Evolutionary conservation across 2,113 vertebrate species (phyloP).

Genomic region (Microtus pennsylvanicus): DNA sequence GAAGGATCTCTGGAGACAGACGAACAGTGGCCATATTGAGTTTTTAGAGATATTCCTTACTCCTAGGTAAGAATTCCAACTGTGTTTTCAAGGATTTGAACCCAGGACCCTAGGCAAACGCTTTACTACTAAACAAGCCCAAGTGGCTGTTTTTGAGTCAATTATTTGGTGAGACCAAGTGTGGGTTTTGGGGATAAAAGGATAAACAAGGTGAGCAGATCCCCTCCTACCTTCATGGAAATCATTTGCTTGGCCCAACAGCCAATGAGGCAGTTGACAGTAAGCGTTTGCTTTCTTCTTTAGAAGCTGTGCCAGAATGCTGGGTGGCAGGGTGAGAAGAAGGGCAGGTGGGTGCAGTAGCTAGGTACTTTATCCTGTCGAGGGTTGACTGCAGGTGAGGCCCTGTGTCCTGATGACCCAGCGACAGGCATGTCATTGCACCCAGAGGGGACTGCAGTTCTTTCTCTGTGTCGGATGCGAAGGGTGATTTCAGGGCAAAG

Average conservation of each 20-base stretch:
- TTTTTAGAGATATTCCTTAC: no score
- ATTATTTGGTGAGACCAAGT: background rate
- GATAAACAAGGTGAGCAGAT: no score
- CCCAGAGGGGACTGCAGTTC: constrained; percentile 15
- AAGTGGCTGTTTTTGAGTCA: background rate
- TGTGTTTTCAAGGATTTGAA: background rate
- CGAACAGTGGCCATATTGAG: rapidly evolving
- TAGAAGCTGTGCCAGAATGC: rapidly evolving
- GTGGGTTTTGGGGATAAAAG: background rate
- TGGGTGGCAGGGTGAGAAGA: rapidly evolving
- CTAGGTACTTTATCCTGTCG: background rate
- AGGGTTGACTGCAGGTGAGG: background rate
- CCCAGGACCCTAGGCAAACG: background rate
- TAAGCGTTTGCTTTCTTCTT: no score
- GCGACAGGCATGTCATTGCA: background rate
- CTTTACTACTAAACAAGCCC: background rate
- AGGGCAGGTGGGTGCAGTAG: background rate
- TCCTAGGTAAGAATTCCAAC: background rate
- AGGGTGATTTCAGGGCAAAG: constrained; percentile 59
- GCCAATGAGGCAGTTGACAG: rapidly evolving
- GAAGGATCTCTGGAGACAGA: rapidly evolving
- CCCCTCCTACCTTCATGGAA: background rate
- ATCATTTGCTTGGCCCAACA: rapidly evolving
- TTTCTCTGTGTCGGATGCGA: constrained; percentile 27
- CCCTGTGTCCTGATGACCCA: background rate